Evolutionary conservation across 1,140 invertebrate species (phyloP), one percentile per base, ranked within the genome.

Genomic region (Drosophila fuyamai): DNA sequence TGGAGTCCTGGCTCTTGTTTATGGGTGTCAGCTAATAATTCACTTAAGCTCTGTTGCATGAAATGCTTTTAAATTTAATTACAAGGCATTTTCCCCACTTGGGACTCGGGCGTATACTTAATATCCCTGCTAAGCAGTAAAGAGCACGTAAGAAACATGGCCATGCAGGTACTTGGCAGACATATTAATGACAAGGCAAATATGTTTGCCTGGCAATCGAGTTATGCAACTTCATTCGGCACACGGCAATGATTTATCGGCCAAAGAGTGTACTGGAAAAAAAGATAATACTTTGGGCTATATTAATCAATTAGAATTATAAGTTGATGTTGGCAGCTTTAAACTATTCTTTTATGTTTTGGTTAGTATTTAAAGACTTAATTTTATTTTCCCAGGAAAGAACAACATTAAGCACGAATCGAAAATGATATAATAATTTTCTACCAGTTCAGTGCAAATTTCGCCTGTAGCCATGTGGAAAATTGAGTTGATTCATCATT

Each of bases 51-150:
- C 27, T 35, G 62, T 48, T 58, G 47, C 63, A 80, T 59, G 58
- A 63, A 81, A 73, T 81, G 79, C 79, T 78, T 77, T 83, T 67
- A 83, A 83, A 79, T 83, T 76, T 75, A 79, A 83, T 83, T 83
- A 83, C 76, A 58, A 79, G 54, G 70, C 70, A 65, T 65, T 75
- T 75, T 70, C 46, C 29, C 23, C 16, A 55, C 29, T 32, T n/a
- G 59, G 29, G 16, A 48, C 46, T 16, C 9, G 29, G 27, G 73
- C 59, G 59, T 65, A 75, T 61, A 60, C 67, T 36, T 61, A 76
- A 77, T 54, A 66, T 51, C 54, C 59, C 41, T 18, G 50, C 29
- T 55, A 57, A 67, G 47, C 63, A 46, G 43, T 5, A 36, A 35
- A 40, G 58, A 46, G 35, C 58, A 44, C 46, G 29, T 29, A 51